Evolutionary conservation across 2,113 vertebrate species (phyloP), one percentile per base, ranked within the genome.

Genomic region (Myodes glareolus): DNA sequence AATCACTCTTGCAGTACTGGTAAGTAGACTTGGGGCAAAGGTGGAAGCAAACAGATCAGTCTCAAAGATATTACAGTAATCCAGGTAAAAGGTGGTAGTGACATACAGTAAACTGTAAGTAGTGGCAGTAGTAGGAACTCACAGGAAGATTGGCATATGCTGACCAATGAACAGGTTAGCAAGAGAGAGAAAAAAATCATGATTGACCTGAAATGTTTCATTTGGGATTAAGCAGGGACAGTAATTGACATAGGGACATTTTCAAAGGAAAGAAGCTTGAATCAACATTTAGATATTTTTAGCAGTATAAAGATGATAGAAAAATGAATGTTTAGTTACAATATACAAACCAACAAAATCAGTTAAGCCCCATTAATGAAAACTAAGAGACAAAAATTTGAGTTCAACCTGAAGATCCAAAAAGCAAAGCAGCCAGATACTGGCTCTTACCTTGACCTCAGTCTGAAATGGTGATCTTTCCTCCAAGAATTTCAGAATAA

Each of bases 1-100:
- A 25, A 80, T 76, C 81, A 86, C 10, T 95, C 58, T 94, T 29
- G 84, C 47, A 93, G 29, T 55, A 65, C 13, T 93, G 36, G 82
- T 93, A 95, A 95, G 89, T 86, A 93, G 45, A 50, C 25, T 8
- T 21, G 3, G 9, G 42, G 27, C 63, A 95, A 85, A 88, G 9
- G 23, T 96, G 7, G 61, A 76, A 72, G 58, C 45, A 75, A 86
- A 70, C 63, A 86, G 42, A 61, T 80, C 70, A 93, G 67, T 92
- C 84, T 73, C n/a, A 89, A 78, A 87, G 39, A 87, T 78, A 63
- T 47, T 73, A 42, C 39, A 82, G 33, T 84, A 68, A 90, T 84
- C 31, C 10, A 70, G 50, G 70, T 47, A 36, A 55, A 42, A 94
- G n/a, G 72, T n/a, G 76, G 50, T 58, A 21, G 65, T 89, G 67